Evolutionary conservation across 2,888 invertebrate species (phyloP), one percentile per base, ranked within the genome.

Genomic region (Lepidochrysops patricia): DNA sequence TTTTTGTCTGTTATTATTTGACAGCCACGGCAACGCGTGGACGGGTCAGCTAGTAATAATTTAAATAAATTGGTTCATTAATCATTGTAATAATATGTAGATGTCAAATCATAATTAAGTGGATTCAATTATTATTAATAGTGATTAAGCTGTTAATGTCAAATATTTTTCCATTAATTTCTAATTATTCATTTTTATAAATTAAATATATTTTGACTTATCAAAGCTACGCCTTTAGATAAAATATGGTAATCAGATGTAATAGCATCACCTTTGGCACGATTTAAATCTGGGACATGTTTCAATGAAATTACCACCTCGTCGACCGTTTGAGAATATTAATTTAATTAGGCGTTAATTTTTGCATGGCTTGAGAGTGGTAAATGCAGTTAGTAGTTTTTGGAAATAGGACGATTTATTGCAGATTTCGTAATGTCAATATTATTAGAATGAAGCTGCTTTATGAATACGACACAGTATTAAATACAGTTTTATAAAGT

Each of bases 261-360:
- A 29, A 9, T n/a, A 3, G 43, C 43, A 43, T 65, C 63, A 58
- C 63, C 62, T 48, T 64, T 61, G 58, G 52, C 61, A 64, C 64
- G 62, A 65, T 67, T 67, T 63, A 64, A 65, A 67, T 64, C 64
- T 62, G 64, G 62, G 64, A 66, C 67, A 63, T 62, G 66, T 66
- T 64, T 60, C 64, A 63, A 71, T 69, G 62, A 68, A 68, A 70
- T 71, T 70, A 68, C 66, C 63, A 65, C 67, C 62, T 60, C 62
- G 62, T 60, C 64, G 62, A 63, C 64, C 62, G 57, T 63, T 69
- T 67, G 63, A 70, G 70, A 71, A 70, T 69, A 69, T 66, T 71
- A 71, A 71, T 71, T 70, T 67, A 69, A 70, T 54, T 19, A 15
- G 54, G 50, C 26, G n/a, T 54, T 19, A 54, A 54, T 15, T 54